A percentile compares a stretch with the other conserved stretches of the same genome.
phyloP scores from a whole-genome alignment of 2,113 vertebrate genomes.

The Anguilla japonica region DNA sequence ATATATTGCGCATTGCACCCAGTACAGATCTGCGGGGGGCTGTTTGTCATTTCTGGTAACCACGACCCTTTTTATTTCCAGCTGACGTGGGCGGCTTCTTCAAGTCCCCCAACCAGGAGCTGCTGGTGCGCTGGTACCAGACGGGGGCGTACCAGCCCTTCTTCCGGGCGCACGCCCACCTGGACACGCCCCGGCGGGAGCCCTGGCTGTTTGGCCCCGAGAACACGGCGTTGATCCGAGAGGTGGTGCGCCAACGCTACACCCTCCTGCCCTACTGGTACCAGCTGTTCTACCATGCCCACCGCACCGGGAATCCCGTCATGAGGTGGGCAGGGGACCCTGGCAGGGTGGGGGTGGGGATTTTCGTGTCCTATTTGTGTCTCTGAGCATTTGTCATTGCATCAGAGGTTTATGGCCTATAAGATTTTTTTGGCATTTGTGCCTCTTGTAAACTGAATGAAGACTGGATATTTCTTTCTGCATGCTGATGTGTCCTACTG shows the following conservation, averaged over 20 bases:
- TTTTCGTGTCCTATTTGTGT: not conserved
- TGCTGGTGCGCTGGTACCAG: constrained; percentile 92
- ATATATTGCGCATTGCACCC: too few species aligned
- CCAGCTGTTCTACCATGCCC: constrained; percentile 77
- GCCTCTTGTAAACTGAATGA: not conserved
- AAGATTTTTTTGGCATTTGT: not conserved
- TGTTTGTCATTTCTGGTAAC: not conserved
- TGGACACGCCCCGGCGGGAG: constrained; percentile 87
- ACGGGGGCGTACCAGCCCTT: constrained; percentile 88
- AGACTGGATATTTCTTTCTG: too few species aligned
- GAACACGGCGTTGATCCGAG: constrained; percentile 76
- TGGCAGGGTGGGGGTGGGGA: not conserved
- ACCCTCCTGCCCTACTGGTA: constrained; percentile 89
- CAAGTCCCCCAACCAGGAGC: constrained; percentile 79
- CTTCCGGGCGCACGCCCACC: constrained; percentile 86
- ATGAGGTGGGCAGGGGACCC: constrained; percentile 75
- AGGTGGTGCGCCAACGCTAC: constrained; percentile 78
- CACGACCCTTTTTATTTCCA: constrained; percentile 39
- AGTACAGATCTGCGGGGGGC: too few species aligned
- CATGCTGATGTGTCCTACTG: not conserved
- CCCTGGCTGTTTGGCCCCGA: constrained; percentile 86
- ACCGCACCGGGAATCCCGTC: constrained; percentile 75
- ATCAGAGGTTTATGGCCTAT: not conserved
- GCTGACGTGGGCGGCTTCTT: constrained; percentile 91
- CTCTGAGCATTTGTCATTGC: not conserved